These are phyloP conservation scores for Ophion ellenae DNA, from an alignment of 2,888 invertebrate genomes.

Conservation along the genomic window DNA sequence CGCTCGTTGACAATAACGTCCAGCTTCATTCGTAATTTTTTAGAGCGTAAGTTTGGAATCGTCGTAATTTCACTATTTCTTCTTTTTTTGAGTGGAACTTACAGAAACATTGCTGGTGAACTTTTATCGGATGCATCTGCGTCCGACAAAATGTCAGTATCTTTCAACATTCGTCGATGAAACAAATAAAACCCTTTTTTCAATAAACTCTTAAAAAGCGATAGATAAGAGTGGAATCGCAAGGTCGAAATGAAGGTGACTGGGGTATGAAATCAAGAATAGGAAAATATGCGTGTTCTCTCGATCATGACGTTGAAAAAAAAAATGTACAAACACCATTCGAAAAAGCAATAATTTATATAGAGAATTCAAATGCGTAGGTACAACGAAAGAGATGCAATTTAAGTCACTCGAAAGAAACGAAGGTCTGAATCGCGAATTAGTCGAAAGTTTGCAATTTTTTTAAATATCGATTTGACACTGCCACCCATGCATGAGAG, in stretches of 20 bases:
- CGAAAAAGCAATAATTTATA: background rate
- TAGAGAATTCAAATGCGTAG: background rate
- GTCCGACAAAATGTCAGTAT: background rate
- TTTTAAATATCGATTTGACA: conserved; percentile 2
- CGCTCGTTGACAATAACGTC: no score
- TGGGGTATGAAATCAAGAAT: background rate
- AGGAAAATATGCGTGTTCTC: background rate
- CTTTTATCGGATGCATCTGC: background rate
- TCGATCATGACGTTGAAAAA: background rate
- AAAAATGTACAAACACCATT: background rate
- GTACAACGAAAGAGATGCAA: background rate
- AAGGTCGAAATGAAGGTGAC: background rate
- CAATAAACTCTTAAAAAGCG: background rate
- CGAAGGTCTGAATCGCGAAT: background rate
- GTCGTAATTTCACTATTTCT: background rate
- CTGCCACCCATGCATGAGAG: conserved; percentile 28
- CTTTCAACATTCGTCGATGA: background rate
- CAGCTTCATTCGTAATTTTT: no score
- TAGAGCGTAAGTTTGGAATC: background rate
- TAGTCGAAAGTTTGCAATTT: background rate
- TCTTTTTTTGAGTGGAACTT: background rate
- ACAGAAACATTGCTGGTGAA: background rate
- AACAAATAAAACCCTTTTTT: background rate
- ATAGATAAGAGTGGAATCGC: background rate
- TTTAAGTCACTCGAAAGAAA: background rate